phyloP scores from a whole-genome alignment of 2,888 invertebrate genomes.

The Ethmia dodecea region DNA sequence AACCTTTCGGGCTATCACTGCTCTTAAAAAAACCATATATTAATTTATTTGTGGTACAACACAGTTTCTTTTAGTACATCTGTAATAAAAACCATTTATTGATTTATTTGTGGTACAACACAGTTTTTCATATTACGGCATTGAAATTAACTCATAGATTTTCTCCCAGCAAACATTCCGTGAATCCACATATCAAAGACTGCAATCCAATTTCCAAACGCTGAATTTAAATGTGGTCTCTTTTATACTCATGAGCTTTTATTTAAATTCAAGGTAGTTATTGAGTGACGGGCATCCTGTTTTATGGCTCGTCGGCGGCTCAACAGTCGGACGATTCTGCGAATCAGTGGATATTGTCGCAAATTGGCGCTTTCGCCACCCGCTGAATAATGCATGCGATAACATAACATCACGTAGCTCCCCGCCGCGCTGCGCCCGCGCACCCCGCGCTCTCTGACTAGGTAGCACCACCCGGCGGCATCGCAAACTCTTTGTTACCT shows the following conservation, averaged over 20 bases:
- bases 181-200: too few species aligned
- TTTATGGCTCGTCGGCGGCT: conserved; percentile 67
- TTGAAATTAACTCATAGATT: too few species aligned
- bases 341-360: conserved; percentile 76
- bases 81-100: too few species aligned
- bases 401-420: conserved; percentile 71
- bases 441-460: conserved; percentile 34
- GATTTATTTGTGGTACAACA: too few species aligned
- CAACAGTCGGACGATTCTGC: conserved; percentile 63
- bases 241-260: conserved; percentile 27
- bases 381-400: conserved; percentile 75
- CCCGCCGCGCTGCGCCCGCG: conserved; percentile 22
- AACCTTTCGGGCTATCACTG: too few species aligned
- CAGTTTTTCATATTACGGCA: too few species aligned
- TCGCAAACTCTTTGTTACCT: conserved; percentile 37
- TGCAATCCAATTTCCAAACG: too few species aligned
- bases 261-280: conserved; percentile 65
- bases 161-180: too few species aligned
- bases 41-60: too few species aligned
- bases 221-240: too few species aligned
- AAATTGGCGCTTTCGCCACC: conserved; percentile 76
- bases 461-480: conserved; percentile 26
- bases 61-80: too few species aligned
- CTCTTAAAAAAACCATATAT: too few species aligned
- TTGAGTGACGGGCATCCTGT: conserved; percentile 70